Conservation (phyloP, 1,140 invertebrate species). For the Hyposmocoma kahamanoa region DNA sequence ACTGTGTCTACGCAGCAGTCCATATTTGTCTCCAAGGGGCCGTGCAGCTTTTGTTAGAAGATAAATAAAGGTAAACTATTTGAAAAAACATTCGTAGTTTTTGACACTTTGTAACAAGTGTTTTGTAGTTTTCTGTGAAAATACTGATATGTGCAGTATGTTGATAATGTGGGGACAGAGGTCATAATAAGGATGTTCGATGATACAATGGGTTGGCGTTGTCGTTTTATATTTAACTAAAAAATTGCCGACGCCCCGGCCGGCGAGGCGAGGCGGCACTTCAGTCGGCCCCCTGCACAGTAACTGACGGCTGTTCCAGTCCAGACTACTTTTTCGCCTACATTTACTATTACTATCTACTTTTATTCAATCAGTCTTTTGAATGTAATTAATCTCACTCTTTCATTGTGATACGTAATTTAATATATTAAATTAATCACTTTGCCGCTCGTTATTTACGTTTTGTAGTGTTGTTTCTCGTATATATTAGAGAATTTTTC, state of each 20-base stretch:
- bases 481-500: too few species aligned
- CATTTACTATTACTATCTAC: too few species aligned
- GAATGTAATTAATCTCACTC: too few species aligned
- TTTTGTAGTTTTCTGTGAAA: slow-evolving; percentile 60
- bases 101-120: slow-evolving; percentile 68
- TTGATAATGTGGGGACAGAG: slow-evolving; percentile 40
- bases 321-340: neutral
- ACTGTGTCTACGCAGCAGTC: slow-evolving; percentile 54
- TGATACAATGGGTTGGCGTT: slow-evolving; percentile 49
- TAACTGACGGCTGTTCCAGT: neutral
- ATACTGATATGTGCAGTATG: slow-evolving; percentile 31
- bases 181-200: slow-evolving; percentile 43
- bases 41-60: slow-evolving; percentile 70
- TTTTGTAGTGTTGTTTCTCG: too few species aligned
- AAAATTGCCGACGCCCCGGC: slow-evolving; percentile 42
- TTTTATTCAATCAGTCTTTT: too few species aligned
- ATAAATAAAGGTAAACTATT: slow-evolving; percentile 73
- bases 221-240: slow-evolving; percentile 58
- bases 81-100: slow-evolving; percentile 64
- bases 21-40: slow-evolving; percentile 63
- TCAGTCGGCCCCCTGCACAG: neutral
- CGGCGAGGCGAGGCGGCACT: slow-evolving; percentile 20
- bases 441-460: too few species aligned
- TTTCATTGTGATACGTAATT: too few species aligned
- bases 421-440: too few species aligned